Evolutionary conservation across 2,113 vertebrate genomes (phyloP), one percentile per base, ranked within the genome.

Genomic region (Microcebus lehilahytsara): DNA sequence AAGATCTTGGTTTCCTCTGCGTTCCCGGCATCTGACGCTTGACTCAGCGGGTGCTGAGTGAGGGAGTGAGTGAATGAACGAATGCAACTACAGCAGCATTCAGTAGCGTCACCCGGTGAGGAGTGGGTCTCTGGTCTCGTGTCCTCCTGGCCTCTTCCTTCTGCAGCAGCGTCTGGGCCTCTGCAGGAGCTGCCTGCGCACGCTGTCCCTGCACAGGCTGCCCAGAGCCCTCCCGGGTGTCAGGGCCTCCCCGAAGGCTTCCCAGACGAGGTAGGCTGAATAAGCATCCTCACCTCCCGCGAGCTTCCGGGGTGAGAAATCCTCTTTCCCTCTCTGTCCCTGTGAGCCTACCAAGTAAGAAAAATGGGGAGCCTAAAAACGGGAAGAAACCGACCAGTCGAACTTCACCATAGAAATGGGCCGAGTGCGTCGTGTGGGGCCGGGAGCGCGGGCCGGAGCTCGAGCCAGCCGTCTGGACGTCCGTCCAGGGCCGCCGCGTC

Each of bases 241-340:
- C 40, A 78, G 62, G 23, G 0, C 53, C 56, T 86, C 64, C 40
- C 67, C 40, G 83, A 40, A 72, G 53, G 27, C 30, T 87, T 40
- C 64, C 42, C 22, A 86, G 81, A 71, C 7, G 14, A 86, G 56
- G 75, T 53, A 84, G 83, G 75, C 84, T 56, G 66, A 66, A 17
- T 53, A 40, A 34, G 46, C 89, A n/a, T 66, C 81, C 27, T 80
- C 46, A 56, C 89, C 77, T 92, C 89, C 64, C 2, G n/a, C 75
- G 17, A 6, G 56, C 66, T 92, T 87, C 89, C 27, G 25, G 23
- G 42, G 14, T 37, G 83, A 92, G 74, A 87, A 80, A 17, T 42
- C 51, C 66, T 78, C 93, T 67, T 78, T 72, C 64, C 67, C 19
- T 49, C 89, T 60, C 20, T 30, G 27, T 49, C 83, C 58, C 40